These are phyloP conservation scores for Pyrrhia umbra DNA, from an alignment of 2,888 invertebrate species.

Conservation along the genomic window DNA sequence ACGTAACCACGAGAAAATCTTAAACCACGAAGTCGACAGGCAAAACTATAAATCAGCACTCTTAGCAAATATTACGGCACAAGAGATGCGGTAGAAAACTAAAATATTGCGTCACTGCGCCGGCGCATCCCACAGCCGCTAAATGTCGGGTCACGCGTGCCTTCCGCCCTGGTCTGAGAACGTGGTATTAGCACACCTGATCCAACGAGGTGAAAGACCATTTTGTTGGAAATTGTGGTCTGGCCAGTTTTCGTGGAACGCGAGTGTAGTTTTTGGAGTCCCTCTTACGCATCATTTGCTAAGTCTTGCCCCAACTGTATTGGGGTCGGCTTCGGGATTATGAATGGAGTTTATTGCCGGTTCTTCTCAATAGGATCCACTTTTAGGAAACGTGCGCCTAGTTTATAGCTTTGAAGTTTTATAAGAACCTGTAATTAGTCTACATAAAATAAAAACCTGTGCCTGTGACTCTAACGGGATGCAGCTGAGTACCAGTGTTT, in stretches of 20 bases:
- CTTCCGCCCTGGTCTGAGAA: constrained; percentile 79
- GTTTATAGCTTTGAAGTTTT: no score
- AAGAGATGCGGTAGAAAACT: constrained; percentile 59
- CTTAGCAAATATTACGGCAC: constrained; percentile 61
- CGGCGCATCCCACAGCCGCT: constrained; percentile 70
- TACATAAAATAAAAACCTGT: no score
- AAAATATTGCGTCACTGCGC: constrained; percentile 65
- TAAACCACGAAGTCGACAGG: constrained; percentile 48
- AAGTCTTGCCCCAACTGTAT: no score
- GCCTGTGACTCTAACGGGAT: no score
- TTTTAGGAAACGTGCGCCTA: no score
- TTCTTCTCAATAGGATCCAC: no score
- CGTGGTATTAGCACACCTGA: constrained; percentile 73
- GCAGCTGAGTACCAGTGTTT: no score
- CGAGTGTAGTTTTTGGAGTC: constrained; percentile 12
- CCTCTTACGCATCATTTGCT: no score
- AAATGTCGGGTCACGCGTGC: constrained; percentile 80
- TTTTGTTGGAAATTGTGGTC: constrained; percentile 48
- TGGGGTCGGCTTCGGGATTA: no score
- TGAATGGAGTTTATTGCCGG: no score
- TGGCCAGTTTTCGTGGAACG: constrained; percentile 3
- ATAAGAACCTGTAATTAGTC: no score
- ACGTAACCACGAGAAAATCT: constrained; percentile 28
- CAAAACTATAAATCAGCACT: constrained; percentile 55
- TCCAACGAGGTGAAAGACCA: constrained; percentile 36